phyloP scores from a whole-genome alignment of 2,797 vertebrate species.

The Takifugu ocellatus region DNA sequence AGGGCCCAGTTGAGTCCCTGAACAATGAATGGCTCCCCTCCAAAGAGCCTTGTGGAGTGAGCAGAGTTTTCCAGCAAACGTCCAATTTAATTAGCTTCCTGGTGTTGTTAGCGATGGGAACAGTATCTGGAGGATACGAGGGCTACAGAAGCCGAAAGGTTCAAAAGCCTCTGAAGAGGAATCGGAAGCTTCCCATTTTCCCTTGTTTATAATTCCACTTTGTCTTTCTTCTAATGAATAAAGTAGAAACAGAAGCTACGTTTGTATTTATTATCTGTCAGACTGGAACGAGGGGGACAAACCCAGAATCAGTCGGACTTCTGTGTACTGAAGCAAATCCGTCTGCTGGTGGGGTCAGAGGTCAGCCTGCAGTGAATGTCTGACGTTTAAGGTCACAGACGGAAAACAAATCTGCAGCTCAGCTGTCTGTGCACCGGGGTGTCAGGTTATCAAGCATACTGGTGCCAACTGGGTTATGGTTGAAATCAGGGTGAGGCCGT shows the following conservation, averaged over 20 bases:
- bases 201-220: background rate
- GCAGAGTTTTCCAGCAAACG: constrained; percentile 35
- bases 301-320: background rate
- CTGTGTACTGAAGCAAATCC: background rate
- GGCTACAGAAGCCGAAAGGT: constrained; percentile 19
- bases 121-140: constrained; percentile 30
- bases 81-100: constrained; percentile 50
- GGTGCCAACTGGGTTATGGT: constrained; percentile 67
- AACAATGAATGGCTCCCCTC: constrained; percentile 56
- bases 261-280: background rate
- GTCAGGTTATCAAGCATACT: constrained; percentile 49
- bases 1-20: constrained; percentile 25
- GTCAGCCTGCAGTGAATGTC: constrained; percentile 6
- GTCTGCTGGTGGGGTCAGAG: background rate
- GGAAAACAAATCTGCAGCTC: constrained; percentile 32
- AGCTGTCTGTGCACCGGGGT: constrained; percentile 43
- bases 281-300: background rate
- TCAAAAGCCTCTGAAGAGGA: constrained; percentile 12
- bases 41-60: constrained; percentile 48
- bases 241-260: background rate
- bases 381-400: constrained; percentile 32
- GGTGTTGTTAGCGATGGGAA: constrained; percentile 27
- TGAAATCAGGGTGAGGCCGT: constrained; percentile 38
- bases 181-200: constrained; percentile 3
- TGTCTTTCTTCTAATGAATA: constrained; percentile 1